Conservation (phyloP, 2,888 invertebrate genomes). For the Oeneis ivallda region DNA sequence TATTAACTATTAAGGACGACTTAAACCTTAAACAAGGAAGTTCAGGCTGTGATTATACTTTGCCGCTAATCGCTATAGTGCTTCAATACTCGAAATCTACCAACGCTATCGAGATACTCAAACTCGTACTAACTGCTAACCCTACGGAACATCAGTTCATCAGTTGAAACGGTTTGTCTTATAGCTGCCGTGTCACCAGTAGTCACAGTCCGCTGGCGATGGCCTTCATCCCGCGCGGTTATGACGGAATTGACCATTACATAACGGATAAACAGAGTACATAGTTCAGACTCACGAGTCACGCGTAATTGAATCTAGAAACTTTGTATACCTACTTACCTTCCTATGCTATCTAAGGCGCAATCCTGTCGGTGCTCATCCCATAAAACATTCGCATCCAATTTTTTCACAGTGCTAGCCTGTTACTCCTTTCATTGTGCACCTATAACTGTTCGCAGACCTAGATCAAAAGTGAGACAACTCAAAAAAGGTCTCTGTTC, state of each 20-base stretch:
- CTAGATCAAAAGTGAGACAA: too few relatives aligned
- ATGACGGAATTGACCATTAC: conserved; percentile 45
- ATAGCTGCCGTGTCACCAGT: conserved; percentile 36
- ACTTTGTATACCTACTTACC: conserved; percentile 19
- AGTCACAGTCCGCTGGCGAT: conserved; percentile 44
- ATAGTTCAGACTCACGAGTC: conserved; percentile 24
- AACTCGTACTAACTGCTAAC: too few relatives aligned
- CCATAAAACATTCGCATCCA: conserved; percentile 5
- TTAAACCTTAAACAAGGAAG: too few relatives aligned
- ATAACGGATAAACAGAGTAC: conserved; percentile 37
- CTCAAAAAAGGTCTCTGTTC: too few relatives aligned
- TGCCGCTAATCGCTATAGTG: too few relatives aligned
- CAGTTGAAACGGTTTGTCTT: conserved; percentile 3
- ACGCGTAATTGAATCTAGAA: conserved; percentile 29
- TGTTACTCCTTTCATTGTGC: too few relatives aligned
- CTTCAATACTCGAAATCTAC: too few relatives aligned
- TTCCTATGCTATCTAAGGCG: background rate
- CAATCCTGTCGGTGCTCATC: background rate
- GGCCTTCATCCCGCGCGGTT: conserved; percentile 43
- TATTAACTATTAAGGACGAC: too few relatives aligned
- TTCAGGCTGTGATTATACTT: too few relatives aligned
- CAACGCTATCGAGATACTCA: too few relatives aligned
- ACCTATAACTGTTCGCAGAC: too few relatives aligned
- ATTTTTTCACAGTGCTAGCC: background rate
- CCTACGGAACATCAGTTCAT: background rate